Conservation (phyloP, 2,888 invertebrate species). For the Tenthredo distinguenda region DNA sequence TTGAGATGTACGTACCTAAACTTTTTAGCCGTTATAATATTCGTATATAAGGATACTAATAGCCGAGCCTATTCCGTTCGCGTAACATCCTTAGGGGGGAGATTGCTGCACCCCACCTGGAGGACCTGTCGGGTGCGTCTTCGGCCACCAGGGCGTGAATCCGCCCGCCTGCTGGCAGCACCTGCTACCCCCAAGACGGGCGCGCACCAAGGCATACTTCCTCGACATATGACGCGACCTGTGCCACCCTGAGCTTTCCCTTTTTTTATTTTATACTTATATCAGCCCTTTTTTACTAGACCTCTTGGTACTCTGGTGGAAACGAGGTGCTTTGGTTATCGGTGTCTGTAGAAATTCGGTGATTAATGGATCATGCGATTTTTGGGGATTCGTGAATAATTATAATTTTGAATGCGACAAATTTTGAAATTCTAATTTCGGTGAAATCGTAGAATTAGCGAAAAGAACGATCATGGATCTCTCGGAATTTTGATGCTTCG, state of each 20-base stretch:
- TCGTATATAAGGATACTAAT: neutral
- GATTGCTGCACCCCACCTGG: conserved; percentile 47
- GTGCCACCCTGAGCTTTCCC: conserved; percentile 1
- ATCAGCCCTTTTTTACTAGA: neutral
- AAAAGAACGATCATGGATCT: neutral
- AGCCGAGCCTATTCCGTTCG: neutral
- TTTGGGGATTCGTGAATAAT: neutral
- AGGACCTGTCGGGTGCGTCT: conserved; percentile 60
- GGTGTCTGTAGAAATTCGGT: neutral
- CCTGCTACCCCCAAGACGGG: conserved; percentile 77
- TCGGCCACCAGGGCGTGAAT: conserved; percentile 77
- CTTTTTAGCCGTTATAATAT: neutral
- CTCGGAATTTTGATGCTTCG: neutral
- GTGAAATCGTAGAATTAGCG: no score
- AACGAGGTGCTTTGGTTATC: neutral
- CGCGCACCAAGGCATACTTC: conserved; percentile 53
- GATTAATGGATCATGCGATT: neutral
- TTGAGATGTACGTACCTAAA: neutral
- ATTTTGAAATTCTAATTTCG: neutral
- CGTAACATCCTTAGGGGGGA: conserved; percentile 12
- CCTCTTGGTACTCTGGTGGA: neutral
- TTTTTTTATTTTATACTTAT: neutral
- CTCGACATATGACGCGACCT: conserved; percentile 42
- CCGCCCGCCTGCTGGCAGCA: conserved; percentile 70
- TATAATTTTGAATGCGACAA: neutral